Conservation (phyloP, 2,113 vertebrate species). For the Arothron firmamentum region DNA sequence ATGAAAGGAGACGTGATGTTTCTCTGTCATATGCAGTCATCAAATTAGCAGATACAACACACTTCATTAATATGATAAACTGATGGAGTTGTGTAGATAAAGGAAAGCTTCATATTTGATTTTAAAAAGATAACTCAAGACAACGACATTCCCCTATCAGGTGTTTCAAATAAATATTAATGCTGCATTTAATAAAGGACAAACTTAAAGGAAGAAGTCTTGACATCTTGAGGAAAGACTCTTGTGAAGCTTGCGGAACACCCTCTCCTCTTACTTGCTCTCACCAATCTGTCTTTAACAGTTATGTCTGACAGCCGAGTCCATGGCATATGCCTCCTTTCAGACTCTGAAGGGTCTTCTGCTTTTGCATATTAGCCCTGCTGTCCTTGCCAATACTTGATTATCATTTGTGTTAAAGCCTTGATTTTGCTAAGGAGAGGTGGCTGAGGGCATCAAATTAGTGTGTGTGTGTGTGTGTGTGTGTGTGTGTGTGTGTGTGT, state of each 20-base stretch:
- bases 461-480: conserved; percentile 35
- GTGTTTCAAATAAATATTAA: too few relatives aligned
- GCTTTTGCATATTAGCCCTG: conserved; percentile 74
- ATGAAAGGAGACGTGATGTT: conserved; percentile 38
- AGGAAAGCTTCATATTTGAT: too few relatives aligned
- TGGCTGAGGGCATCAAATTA: conserved; percentile 69
- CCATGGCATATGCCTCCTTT: conserved; percentile 75
- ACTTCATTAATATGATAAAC: too few relatives aligned
- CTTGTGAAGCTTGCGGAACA: conserved; percentile 16
- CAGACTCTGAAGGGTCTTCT: conserved; percentile 71
- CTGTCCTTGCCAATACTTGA: conserved; percentile 72
- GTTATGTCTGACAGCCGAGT: conserved; percentile 65
- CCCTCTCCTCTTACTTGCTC: conserved; percentile 43
- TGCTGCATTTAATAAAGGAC: too few relatives aligned
- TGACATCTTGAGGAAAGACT: neutral
- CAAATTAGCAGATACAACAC: too few relatives aligned
- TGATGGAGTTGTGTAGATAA: too few relatives aligned
- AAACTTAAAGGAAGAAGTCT: neutral
- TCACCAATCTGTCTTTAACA: conserved; percentile 54
- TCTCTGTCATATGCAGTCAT: conserved; percentile 3
- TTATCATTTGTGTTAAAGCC: conserved; percentile 75
- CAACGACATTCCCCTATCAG: too few relatives aligned
- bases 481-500: conserved; percentile 26
- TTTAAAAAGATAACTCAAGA: too few relatives aligned
- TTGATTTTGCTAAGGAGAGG: conserved; percentile 68